Conservation (phyloP, 2,888 invertebrate species). For the Yponomeuta malinellus region DNA sequence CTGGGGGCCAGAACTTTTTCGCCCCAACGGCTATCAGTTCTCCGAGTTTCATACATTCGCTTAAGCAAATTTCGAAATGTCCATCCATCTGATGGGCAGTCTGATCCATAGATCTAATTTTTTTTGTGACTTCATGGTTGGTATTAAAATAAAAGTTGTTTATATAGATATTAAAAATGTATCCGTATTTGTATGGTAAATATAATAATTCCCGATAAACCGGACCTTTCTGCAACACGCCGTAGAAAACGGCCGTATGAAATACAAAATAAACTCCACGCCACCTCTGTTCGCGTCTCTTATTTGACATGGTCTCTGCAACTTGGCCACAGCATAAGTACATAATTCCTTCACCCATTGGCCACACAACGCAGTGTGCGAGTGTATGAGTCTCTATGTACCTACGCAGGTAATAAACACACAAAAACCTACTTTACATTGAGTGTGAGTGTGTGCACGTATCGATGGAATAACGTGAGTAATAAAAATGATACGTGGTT, state of each 20-base stretch:
- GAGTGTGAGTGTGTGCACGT: not conserved
- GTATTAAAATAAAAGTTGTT: too few relatives aligned
- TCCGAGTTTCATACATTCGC: too few relatives aligned
- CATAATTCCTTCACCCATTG: conserved; percentile 18
- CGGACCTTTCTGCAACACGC: too few relatives aligned
- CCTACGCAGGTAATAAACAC: not conserved
- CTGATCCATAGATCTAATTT: too few relatives aligned
- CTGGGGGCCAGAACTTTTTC: too few relatives aligned
- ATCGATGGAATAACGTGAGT: not conserved
- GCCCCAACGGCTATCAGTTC: too few relatives aligned
- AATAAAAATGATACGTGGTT: not conserved
- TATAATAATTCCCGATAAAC: too few relatives aligned
- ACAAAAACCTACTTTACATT: conserved; percentile 5
- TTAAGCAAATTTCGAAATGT: too few relatives aligned
- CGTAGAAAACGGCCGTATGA: not conserved
- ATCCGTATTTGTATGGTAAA: too few relatives aligned
- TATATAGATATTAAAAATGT: too few relatives aligned
- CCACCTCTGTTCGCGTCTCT: conserved; percentile 19
- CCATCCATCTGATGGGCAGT: too few relatives aligned
- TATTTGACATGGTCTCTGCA: conserved; percentile 26
- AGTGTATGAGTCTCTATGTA: conserved; percentile 13
- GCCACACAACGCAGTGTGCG: conserved; percentile 13
- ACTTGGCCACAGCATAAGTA: conserved; percentile 22
- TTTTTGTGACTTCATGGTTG: too few relatives aligned
- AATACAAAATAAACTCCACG: conserved; percentile 27